Conservation (phyloP, 1,140 invertebrate species). For the Augochlora pura region DNA sequence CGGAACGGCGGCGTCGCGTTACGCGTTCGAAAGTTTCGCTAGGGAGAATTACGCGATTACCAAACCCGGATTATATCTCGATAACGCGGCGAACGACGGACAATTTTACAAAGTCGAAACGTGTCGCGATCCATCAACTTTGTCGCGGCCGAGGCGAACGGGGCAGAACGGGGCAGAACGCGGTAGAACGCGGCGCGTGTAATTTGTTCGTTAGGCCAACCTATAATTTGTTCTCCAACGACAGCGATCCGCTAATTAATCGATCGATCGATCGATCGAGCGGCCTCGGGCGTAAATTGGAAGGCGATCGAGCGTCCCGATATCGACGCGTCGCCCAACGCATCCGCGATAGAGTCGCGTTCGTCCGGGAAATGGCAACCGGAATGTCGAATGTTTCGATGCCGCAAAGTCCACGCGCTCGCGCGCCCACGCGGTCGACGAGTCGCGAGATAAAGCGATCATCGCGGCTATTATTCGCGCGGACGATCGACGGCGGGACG, state of each 20-base stretch:
- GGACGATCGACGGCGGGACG: neutral
- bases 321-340: neutral
- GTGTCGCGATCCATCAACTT: neutral
- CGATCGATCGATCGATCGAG: slow-evolving; percentile 13
- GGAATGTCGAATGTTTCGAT: no score
- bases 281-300: no score
- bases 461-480: slow-evolving; percentile 8
- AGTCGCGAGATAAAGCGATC: slow-evolving; percentile 16
- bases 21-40: neutral
- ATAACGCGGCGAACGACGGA: no score
- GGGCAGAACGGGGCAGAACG: neutral
- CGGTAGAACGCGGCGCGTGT: slow-evolving; percentile 13
- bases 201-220: slow-evolving; percentile 20
- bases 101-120: neutral
- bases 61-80: no score
- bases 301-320: slow-evolving; percentile 23
- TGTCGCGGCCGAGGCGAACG: neutral
- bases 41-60: neutral
- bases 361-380: no score
- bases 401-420: slow-evolving; percentile 10
- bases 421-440: neutral
- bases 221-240: slow-evolving; percentile 29
- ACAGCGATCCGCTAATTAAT: slow-evolving; percentile 43
- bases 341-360: no score
- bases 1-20: neutral